Percentiles rank a stretch among this genome's conserved stretches.
Evolutionary conservation across 2,888 invertebrate species (phyloP).

Genomic region (Proisotoma minuta): DNA sequence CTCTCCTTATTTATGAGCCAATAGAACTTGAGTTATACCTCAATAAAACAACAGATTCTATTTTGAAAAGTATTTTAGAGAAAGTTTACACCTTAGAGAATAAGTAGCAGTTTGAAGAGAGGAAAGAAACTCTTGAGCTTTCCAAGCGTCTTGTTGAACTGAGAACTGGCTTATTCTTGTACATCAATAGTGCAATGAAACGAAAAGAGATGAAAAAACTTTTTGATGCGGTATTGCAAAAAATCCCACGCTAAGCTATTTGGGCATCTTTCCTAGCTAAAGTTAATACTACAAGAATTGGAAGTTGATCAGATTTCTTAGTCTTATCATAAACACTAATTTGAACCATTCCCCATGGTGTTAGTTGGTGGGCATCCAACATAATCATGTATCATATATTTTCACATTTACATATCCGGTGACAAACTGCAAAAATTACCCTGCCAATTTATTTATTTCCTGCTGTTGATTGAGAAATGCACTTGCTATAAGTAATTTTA

Average conservation of each 20-base stretch:
- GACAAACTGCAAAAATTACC: background rate
- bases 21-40: too few species aligned
- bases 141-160: background rate
- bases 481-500: too few species aligned
- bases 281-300: background rate
- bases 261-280: background rate
- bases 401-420: background rate
- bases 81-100: too few species aligned
- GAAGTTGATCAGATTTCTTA: constrained; percentile 11
- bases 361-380: too few species aligned
- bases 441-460: background rate
- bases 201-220: background rate
- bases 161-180: too few species aligned
- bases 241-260: background rate
- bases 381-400: too few species aligned
- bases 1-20: too few species aligned
- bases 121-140: background rate
- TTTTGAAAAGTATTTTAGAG: too few species aligned
- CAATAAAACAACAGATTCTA: too few species aligned
- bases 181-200: background rate
- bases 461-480: background rate
- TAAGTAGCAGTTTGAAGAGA: too few species aligned
- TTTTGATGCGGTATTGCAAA: background rate
- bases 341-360: too few species aligned
- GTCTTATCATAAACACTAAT: background rate